phyloP scores from a whole-genome alignment of 2,797 vertebrate species.

The Acridotheres tristis region DNA sequence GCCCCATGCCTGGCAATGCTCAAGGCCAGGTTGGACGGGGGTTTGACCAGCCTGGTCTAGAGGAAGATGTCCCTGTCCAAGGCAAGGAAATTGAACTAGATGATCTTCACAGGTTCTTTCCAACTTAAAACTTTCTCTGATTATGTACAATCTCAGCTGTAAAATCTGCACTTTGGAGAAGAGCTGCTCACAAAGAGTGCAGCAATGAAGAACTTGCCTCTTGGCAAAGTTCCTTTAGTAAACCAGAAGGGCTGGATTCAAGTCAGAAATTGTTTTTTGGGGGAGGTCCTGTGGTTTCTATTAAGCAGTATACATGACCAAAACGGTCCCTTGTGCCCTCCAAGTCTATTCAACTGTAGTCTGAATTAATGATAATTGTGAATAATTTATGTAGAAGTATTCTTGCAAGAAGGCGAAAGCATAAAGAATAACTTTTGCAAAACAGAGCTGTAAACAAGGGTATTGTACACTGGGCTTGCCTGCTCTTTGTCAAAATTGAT shows the following conservation, averaged over 20 bases:
- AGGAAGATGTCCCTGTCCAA: background rate
- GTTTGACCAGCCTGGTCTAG: background rate
- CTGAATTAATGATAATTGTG: constrained; percentile 2
- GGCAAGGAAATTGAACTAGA: too few species aligned
- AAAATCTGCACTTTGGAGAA: background rate
- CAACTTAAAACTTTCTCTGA: background rate
- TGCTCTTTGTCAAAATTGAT: background rate
- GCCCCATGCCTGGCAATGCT: background rate
- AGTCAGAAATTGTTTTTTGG: background rate
- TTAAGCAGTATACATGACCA: background rate
- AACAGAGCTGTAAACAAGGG: background rate
- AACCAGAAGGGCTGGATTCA: background rate
- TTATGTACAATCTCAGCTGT: background rate
- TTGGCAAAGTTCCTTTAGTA: background rate
- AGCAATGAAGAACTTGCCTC: background rate
- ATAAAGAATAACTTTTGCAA: background rate
- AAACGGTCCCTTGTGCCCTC: background rate
- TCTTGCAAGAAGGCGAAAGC: background rate
- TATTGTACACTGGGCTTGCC: background rate
- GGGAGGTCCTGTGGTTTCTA: background rate
- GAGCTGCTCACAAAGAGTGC: background rate
- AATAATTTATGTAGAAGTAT: constrained; percentile 12
- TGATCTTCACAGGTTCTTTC: background rate
- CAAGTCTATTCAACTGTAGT: background rate
- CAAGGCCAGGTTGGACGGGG: background rate